Base-by-base conservation (phyloP, 30 jellyfish, hydroid and myxozoan species). In the Sanderia malayensis region DNA sequence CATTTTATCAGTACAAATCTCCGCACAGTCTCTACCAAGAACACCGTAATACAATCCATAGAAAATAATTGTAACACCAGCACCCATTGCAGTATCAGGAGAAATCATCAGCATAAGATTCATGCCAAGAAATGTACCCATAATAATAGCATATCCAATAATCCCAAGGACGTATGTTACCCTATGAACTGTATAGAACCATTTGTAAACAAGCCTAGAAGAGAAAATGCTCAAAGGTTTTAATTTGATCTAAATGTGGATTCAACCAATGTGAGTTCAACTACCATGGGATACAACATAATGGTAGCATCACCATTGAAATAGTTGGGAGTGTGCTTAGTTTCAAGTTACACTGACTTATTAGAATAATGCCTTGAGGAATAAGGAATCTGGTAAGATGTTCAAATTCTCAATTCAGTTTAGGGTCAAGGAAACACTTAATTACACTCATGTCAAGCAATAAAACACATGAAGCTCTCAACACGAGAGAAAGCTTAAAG, bases 41-140 rank as follows among this genome's bases (percentile, higher is more conserved):
- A 90, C 94, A 62, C 98, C 98, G 73, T 64, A 91, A 73, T 91
- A 91, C 80, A 91, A 73, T 17, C 98, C 98, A 79, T 85, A 91
- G 62, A 91, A 91, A 4, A 91, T 76, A 19, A 80, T 76, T 11
- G 93, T 82, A 19, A 89, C 93, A 32, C 97, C 97, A 74, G 95
- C 91, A 25, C 81, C 81, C 97, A 89, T 89, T 1, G 97, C 85
- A 44, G 92, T 77, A 33, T 89, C 97, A 1, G 97, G 95, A 2
- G 85, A 76, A 0, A 89, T 52, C 41, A 63, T 45, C 37, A 89
- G 69, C 87, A 89, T 21, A 4, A 89, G 72, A 72, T 89, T 89
- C 22, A 89, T 29, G 10, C 97, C 97, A 81, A 89, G 81, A 60
- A 89, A 89, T 27, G 97, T 89, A n/a, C 78, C 78, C 97, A 89